Conservation (phyloP, 2,888 invertebrate genomes). For the Perizoma affinitatum region DNA sequence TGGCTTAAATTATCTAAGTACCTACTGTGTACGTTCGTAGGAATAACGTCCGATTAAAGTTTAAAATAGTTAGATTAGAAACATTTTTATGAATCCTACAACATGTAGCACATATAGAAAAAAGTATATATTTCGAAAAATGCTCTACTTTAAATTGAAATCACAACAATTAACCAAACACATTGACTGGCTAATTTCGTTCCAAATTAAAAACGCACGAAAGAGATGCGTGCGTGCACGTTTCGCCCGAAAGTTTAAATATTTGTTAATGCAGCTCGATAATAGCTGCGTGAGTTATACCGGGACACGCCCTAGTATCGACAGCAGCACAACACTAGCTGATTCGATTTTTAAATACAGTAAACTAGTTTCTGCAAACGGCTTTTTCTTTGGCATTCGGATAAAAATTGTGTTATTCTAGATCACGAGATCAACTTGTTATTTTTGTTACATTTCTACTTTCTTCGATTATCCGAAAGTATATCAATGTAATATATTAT, state of each 20-base stretch:
- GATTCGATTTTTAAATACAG: slow-evolving; percentile 1
- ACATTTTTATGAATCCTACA: too few relatives aligned
- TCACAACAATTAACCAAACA: slow-evolving; percentile 32
- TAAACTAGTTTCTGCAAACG: too few relatives aligned
- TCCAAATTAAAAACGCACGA: slow-evolving; percentile 32
- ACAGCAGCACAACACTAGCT: slow-evolving; percentile 31
- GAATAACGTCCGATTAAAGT: too few relatives aligned
- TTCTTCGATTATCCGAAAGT: too few relatives aligned
- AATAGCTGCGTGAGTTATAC: slow-evolving; percentile 54
- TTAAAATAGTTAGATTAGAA: too few relatives aligned
- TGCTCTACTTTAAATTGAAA: slow-evolving; percentile 21
- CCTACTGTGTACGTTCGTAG: too few relatives aligned
- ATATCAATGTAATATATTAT: too few relatives aligned
- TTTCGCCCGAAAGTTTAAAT: slow-evolving; percentile 67
- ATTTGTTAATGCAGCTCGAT: slow-evolving; percentile 69
- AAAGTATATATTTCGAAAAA: background rate
- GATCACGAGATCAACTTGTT: too few relatives aligned
- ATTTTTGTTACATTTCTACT: too few relatives aligned
- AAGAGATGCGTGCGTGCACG: slow-evolving; percentile 45
- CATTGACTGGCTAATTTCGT: slow-evolving; percentile 37
- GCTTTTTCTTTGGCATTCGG: background rate
- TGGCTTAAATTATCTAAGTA: too few relatives aligned
- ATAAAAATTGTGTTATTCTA: too few relatives aligned
- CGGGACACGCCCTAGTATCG: slow-evolving; percentile 57
- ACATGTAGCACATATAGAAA: too few relatives aligned